phyloP scores from a whole-genome alignment of 1,140 invertebrate genomes.

The Berghia stephanieae region DNA sequence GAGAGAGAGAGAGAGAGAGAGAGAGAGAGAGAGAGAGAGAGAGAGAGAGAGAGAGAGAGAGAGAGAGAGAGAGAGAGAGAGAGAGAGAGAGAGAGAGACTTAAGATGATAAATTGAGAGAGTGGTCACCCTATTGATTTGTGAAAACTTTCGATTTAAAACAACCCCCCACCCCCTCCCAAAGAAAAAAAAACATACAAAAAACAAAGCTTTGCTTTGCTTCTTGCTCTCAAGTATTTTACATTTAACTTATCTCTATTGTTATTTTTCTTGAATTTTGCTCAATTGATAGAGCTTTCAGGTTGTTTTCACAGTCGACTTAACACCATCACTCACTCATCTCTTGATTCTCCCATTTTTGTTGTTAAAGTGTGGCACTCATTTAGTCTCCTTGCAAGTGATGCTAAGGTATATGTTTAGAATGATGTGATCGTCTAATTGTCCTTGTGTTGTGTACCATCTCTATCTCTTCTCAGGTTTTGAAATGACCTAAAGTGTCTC shows the following conservation, averaged over 20 bases:
- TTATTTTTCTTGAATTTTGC: neutral
- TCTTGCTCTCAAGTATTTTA: neutral
- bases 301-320: too few species aligned
- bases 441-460: too few species aligned
- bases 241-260: neutral
- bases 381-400: too few species aligned
- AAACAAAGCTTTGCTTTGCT: neutral
- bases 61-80: constrained; percentile 29
- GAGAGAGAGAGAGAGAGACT: constrained; percentile 24
- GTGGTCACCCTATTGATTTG: neutral
- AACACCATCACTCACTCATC: too few species aligned
- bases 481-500: too few species aligned
- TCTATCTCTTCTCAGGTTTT: too few species aligned
- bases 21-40: constrained; percentile 25
- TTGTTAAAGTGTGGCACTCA: too few species aligned
- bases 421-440: too few species aligned
- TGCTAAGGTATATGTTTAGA: too few species aligned
- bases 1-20: constrained; percentile 32
- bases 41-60: constrained; percentile 26
- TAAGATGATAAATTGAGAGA: neutral
- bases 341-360: too few species aligned
- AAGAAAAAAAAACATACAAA: neutral
- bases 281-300: neutral
- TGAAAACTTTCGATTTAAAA: too few species aligned
- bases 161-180: too few species aligned